Percentiles rank a stretch among this genome's conserved stretches.
Evolutionary conservation across 1,140 invertebrate genomes (phyloP).

Genomic region (Saccostrea cuccullata): DNA sequence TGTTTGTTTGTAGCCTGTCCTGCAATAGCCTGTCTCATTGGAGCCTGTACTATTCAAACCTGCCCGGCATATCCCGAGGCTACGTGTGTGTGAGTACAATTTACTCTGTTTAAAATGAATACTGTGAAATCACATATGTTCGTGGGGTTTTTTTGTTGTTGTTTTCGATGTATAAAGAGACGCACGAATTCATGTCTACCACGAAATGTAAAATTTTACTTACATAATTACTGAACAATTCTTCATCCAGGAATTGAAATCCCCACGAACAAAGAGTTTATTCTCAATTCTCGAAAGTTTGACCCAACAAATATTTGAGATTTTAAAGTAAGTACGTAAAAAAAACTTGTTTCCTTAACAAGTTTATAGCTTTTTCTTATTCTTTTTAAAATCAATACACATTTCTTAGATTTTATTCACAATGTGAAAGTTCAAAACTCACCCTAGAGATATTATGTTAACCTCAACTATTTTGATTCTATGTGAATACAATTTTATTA

Average conservation of each 20-base stretch:
- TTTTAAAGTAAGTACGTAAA: neutral
- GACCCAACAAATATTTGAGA: no score
- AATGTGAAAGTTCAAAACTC: neutral
- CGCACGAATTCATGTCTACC: no score
- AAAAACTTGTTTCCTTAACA: neutral
- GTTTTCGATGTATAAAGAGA: no score
- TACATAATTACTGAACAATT: no score
- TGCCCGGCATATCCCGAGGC: neutral
- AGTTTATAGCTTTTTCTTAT: neutral
- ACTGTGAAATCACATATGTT: neutral
- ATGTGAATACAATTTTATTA: neutral
- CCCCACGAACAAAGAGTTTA: no score
- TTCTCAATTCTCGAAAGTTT: no score
- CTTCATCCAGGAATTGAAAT: no score
- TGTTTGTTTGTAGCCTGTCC: neutral
- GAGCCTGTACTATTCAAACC: neutral
- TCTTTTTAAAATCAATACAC: neutral
- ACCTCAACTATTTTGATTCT: no score
- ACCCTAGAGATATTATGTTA: no score
- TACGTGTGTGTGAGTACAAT: neutral
- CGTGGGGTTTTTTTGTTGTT: no score
- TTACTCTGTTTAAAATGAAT: neutral
- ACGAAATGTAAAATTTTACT: no score
- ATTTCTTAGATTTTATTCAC: neutral
- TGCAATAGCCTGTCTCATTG: neutral